These are phyloP conservation scores for Pagrus major DNA, from an alignment of 2,113 vertebrate species.

Conservation along the genomic window DNA sequence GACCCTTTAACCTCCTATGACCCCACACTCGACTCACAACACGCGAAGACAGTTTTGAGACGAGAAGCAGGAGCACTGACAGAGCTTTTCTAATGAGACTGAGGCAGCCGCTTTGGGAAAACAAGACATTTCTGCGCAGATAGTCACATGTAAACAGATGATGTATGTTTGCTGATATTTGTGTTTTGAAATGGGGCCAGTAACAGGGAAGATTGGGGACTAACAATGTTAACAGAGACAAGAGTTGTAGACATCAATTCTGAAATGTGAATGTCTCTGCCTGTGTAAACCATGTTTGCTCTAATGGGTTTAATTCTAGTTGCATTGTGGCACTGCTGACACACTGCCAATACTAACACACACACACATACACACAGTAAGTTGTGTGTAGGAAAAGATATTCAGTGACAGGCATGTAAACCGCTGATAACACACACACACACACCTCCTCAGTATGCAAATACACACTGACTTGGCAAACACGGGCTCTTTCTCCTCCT, in stretches of 20 bases:
- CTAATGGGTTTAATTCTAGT: slow-evolving; percentile 38
- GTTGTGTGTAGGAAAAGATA: slow-evolving; percentile 28
- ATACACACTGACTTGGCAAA: slow-evolving; percentile 56
- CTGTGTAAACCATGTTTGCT: slow-evolving; percentile 36
- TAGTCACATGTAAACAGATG: slow-evolving; percentile 43
- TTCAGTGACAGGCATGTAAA: slow-evolving; percentile 52
- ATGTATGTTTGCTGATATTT: slow-evolving; percentile 30
- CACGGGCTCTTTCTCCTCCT: slow-evolving; percentile 33
- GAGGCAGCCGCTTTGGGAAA: not conserved
- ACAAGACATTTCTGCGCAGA: slow-evolving; percentile 32
- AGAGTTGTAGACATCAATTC: slow-evolving; percentile 22
- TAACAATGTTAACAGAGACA: slow-evolving; percentile 35
- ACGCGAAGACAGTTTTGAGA: slow-evolving; percentile 9
- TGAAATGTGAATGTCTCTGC: slow-evolving; percentile 10
- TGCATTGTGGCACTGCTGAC: slow-evolving; percentile 35
- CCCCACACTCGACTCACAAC: not conserved
- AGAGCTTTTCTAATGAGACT: not conserved
- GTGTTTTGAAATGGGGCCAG: not conserved
- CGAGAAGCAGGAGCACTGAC: slow-evolving; percentile 21
- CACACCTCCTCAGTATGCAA: slow-evolving; percentile 48
- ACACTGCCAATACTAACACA: slow-evolving; percentile 36
- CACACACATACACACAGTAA: slow-evolving; percentile 11
- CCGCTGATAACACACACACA: slow-evolving; percentile 51
- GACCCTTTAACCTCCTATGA: slow-evolving; percentile 52
- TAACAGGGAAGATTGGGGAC: slow-evolving; percentile 26